Conservation (phyloP, 53 echinoderm and acorn worm genomes). For the Stichopus horrens region DNA sequence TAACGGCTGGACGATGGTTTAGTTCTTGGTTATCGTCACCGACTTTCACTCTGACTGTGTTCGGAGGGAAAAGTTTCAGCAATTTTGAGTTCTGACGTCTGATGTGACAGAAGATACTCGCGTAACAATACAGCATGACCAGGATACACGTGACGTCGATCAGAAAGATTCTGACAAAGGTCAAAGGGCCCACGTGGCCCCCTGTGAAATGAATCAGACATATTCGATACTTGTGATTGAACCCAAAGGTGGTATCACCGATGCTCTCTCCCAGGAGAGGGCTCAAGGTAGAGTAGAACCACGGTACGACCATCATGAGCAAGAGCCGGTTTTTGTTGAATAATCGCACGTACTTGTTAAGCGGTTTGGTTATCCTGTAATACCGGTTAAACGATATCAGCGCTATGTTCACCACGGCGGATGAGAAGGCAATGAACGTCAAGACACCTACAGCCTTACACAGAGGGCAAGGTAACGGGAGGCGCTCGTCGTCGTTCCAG, state of each 20-base stretch:
- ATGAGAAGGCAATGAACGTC: conserved; percentile 15
- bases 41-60: background rate
- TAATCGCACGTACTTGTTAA: background rate
- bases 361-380: conserved; percentile 16
- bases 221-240: background rate
- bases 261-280: background rate
- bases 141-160: background rate
- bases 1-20: background rate
- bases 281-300: background rate
- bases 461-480: conserved; percentile 6
- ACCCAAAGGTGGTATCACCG: background rate
- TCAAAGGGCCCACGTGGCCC: conserved; percentile 2
- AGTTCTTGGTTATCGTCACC: background rate
- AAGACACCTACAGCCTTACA: conserved; percentile 18
- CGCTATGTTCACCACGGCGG: conserved; percentile 25
- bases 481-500: background rate
- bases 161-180: conserved; percentile 8
- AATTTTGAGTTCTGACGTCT: background rate
- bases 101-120: conserved; percentile 3
- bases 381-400: conserved; percentile 22
- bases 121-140: background rate
- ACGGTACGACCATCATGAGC: conserved; percentile 5
- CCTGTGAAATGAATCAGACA: conserved; percentile 9
- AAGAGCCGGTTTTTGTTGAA: conserved; percentile 21
- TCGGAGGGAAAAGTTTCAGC: conserved; percentile 29